Percentiles rank a stretch among this genome's conserved stretches.
Evolutionary conservation across 2,113 vertebrate genomes (phyloP).

Genomic region (Addax nasomaculatus): DNA sequence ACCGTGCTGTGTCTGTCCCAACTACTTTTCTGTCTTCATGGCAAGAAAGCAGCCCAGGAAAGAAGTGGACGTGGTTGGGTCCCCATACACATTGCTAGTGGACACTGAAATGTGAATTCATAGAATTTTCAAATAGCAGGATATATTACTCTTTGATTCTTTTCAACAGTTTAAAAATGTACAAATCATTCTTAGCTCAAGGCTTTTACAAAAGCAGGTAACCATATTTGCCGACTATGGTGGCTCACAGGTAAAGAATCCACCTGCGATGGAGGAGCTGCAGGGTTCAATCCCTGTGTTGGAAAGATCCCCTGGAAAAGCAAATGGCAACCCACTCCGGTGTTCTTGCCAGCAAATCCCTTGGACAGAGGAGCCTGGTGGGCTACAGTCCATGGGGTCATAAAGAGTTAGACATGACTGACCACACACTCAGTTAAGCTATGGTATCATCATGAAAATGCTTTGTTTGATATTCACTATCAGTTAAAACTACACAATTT

Average conservation of each 20-base stretch:
- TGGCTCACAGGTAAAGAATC: neutral
- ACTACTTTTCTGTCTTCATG: neutral
- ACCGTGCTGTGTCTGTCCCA: neutral
- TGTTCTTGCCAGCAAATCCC: neutral
- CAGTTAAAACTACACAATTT: neutral
- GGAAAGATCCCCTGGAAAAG: neutral
- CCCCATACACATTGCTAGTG: neutral
- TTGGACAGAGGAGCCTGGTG: neutral
- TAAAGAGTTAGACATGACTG: neutral
- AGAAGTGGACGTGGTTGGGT: neutral
- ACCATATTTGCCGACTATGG: neutral
- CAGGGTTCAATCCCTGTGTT: neutral
- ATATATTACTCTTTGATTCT: neutral
- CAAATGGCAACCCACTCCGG: neutral
- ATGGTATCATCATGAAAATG: neutral
- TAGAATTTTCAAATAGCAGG: neutral
- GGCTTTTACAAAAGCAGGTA: neutral
- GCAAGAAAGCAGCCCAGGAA: neutral
- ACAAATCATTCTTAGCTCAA: neutral
- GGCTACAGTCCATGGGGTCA: neutral
- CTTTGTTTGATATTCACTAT: neutral
- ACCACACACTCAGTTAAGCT: neutral
- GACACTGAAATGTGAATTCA: neutral
- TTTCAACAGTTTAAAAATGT: neutral
- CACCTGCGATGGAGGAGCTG: neutral